These are phyloP conservation scores for Gasterosteus nipponicus DNA, from an alignment of 2,113 vertebrate species.

Conservation along the genomic window DNA sequence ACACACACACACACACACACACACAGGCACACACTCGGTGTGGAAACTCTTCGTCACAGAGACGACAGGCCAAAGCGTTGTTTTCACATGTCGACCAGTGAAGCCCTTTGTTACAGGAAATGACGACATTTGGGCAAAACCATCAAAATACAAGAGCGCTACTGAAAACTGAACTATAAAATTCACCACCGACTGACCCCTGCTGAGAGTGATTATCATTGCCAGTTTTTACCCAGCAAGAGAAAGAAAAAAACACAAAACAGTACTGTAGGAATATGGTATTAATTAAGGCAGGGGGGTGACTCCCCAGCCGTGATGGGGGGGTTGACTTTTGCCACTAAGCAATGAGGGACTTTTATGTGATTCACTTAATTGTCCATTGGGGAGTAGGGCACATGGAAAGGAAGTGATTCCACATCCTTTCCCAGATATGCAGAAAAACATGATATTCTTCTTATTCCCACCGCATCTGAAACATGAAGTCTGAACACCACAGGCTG, in stretches of 20 bases:
- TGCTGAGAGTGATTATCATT: constrained; percentile 30
- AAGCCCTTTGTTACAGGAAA: constrained; percentile 63
- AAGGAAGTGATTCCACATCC: constrained; percentile 69
- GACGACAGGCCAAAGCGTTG: constrained; percentile 46
- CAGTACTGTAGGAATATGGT: constrained; percentile 41
- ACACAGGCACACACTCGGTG: not conserved
- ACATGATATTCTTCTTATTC: constrained; percentile 36
- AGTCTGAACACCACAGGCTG: constrained; percentile 19
- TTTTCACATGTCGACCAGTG: constrained; percentile 71
- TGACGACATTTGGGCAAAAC: constrained; percentile 54
- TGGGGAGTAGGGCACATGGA: constrained; percentile 48
- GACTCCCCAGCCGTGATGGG: constrained; percentile 27
- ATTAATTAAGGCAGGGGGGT: constrained; percentile 44
- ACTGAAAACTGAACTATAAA: constrained; percentile 46
- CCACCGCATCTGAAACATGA: constrained; percentile 26
- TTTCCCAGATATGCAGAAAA: constrained; percentile 66
- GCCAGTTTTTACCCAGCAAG: constrained; percentile 29
- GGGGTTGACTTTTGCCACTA: constrained; percentile 36
- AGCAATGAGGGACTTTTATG: constrained; percentile 54
- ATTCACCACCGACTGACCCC: constrained; percentile 15
- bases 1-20: constrained; percentile 6
- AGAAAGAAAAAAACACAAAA: constrained; percentile 22
- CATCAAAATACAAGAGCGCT: constrained; percentile 26
- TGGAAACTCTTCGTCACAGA: constrained; percentile 63
- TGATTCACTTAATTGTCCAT: constrained; percentile 68